Evolutionary conservation across 2,888 invertebrate genomes (phyloP).

Genomic region (Drosophila antonietae): DNA sequence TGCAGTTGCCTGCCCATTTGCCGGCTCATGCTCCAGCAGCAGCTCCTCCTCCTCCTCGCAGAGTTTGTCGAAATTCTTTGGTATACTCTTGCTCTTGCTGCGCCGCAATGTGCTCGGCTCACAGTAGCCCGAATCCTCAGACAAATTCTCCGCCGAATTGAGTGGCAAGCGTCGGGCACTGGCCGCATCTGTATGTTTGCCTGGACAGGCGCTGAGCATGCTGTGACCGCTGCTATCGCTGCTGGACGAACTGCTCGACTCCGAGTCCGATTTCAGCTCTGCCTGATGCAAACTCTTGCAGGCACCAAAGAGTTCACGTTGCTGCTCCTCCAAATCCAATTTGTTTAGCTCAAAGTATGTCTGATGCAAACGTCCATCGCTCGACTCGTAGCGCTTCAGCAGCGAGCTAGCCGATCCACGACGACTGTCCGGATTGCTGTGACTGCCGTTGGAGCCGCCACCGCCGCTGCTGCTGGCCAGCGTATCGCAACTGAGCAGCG

Average conservation of each 20-base stretch:
- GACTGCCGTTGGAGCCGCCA: slow-evolving; percentile 36
- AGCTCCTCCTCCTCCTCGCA: slow-evolving; percentile 82
- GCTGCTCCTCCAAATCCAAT: slow-evolving; percentile 79
- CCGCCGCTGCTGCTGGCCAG: slow-evolving; percentile 28
- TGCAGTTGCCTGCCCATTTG: neutral
- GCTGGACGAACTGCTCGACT: slow-evolving; percentile 68
- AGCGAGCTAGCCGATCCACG: slow-evolving; percentile 81
- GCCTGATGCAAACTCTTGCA: slow-evolving; percentile 52
- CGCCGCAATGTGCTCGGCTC: slow-evolving; percentile 84
- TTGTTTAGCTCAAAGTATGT: slow-evolving; percentile 84
- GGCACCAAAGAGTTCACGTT: slow-evolving; percentile 50
- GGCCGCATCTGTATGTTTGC: slow-evolving; percentile 51
- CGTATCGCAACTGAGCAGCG: slow-evolving; percentile 81
- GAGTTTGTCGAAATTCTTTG: slow-evolving; percentile 85
- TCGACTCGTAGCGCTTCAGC: slow-evolving; percentile 82
- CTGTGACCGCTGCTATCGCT: slow-evolving; percentile 70
- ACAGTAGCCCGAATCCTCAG: slow-evolving; percentile 92
- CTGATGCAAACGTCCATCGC: slow-evolving; percentile 82
- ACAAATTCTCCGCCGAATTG: slow-evolving; percentile 91
- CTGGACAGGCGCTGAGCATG: slow-evolving; percentile 63
- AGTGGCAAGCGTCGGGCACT: slow-evolving; percentile 82
- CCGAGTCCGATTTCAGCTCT: slow-evolving; percentile 77
- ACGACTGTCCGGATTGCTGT: slow-evolving; percentile 77
- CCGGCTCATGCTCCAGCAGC: slow-evolving; percentile 28
- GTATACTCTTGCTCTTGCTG: slow-evolving; percentile 85